Evolutionary conservation across 2,797 vertebrate genomes (phyloP).

Genomic region (Moxostoma hubbsi): DNA sequence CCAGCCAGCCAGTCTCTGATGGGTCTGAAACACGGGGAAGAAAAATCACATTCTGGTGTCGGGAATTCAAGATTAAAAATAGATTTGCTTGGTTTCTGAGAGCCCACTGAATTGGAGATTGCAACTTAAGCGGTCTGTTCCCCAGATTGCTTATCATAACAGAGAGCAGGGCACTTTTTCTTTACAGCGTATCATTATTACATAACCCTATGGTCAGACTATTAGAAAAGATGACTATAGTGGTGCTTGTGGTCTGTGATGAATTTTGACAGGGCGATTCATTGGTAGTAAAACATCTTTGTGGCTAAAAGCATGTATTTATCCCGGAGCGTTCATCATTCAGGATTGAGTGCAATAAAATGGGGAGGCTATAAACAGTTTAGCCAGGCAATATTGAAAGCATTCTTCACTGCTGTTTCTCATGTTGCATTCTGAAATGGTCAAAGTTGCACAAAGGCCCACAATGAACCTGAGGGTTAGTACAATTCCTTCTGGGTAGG

Average conservation of each 20-base stretch:
- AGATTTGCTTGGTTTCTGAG: constrained; percentile 42
- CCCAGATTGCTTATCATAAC: constrained; percentile 51
- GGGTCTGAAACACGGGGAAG: constrained; percentile 27
- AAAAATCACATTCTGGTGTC: constrained; percentile 34
- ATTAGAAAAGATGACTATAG: constrained; percentile 47
- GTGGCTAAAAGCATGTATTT: constrained; percentile 45
- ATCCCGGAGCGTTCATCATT: constrained; percentile 39
- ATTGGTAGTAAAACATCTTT: constrained; percentile 29
- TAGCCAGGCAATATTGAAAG: constrained; percentile 47
- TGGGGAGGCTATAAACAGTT: constrained; percentile 42
- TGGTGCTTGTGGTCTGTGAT: constrained; percentile 42
- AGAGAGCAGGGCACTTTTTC: constrained; percentile 35
- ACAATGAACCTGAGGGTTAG: constrained; percentile 4
- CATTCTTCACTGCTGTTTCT: constrained; percentile 41
- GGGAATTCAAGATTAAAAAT: constrained; percentile 45
- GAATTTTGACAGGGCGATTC: constrained; percentile 42
- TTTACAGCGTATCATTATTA: constrained; percentile 55
- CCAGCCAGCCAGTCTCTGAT: constrained; percentile 36
- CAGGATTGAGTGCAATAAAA: constrained; percentile 9
- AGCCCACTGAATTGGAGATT: constrained; percentile 20
- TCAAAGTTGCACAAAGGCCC: constrained; percentile 33
- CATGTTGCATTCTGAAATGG: constrained; percentile 34
- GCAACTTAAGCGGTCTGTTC: constrained; percentile 45
- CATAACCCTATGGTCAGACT: constrained; percentile 50
- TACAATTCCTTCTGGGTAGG: constrained; percentile 28